phyloP scores from a whole-genome alignment of 2,888 invertebrate species.

The Endotricha flammealis region DNA sequence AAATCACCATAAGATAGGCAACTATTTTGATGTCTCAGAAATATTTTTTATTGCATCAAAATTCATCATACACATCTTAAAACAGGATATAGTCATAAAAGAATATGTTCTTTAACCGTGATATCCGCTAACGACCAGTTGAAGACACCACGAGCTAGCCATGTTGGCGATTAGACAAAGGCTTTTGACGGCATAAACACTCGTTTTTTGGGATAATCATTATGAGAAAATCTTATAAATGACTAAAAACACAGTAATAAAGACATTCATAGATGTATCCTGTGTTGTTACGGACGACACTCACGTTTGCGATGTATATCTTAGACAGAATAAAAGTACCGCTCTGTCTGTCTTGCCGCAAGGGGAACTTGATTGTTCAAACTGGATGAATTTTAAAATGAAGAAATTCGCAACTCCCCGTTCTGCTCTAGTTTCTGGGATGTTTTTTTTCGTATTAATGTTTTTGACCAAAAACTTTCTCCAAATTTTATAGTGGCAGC shows the following conservation, averaged over 20 bases:
- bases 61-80: neutral
- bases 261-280: conserved; percentile 76
- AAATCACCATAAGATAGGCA: too few species aligned
- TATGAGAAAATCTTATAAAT: conserved; percentile 78
- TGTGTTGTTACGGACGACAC: conserved; percentile 71
- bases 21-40: too few species aligned
- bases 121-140: conserved; percentile 22
- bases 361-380: conserved; percentile 55
- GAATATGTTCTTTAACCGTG: conserved; percentile 4
- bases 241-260: conserved; percentile 75
- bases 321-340: conserved; percentile 74
- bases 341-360: conserved; percentile 67
- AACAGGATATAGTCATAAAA: conserved; percentile 17
- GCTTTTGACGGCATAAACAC: conserved; percentile 71
- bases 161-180: conserved; percentile 73
- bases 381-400: conserved; percentile 25
- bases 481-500: too few species aligned
- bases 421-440: too few species aligned
- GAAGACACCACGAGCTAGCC: conserved; percentile 24
- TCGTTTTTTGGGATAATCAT: conserved; percentile 76
- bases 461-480: too few species aligned
- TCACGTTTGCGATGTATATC: conserved; percentile 75
- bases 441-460: too few species aligned
- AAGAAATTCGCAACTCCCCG: conserved; percentile 22
- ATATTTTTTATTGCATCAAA: neutral